Conservation (phyloP, 2,888 invertebrate species). For the Stenolophus ochropezus region DNA sequence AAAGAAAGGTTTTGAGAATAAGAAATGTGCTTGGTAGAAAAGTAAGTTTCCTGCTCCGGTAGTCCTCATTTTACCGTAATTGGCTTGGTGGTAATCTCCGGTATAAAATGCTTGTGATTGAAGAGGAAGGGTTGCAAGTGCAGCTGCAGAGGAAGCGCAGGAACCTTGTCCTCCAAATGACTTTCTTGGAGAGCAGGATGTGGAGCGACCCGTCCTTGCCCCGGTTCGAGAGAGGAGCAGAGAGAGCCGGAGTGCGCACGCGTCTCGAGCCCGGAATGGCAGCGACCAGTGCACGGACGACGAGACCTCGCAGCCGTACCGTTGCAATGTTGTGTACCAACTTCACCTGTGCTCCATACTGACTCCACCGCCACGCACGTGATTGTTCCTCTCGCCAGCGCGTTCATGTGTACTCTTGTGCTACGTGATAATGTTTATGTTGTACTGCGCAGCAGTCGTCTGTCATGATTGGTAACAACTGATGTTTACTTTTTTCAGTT, state of each 20-base stretch:
- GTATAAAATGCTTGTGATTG: background rate
- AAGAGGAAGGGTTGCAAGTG: slow-evolving; percentile 4
- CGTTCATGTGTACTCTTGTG: slow-evolving; percentile 31
- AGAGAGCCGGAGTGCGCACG: slow-evolving; percentile 64
- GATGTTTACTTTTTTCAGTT: slow-evolving; percentile 55
- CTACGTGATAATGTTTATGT: slow-evolving; percentile 58
- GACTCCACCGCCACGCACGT: slow-evolving; percentile 40
- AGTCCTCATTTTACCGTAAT: too few species aligned
- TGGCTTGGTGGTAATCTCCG: background rate
- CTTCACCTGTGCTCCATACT: slow-evolving; percentile 49
- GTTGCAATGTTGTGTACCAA: slow-evolving; percentile 58
- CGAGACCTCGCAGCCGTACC: slow-evolving; percentile 13
- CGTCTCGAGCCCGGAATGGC: slow-evolving; percentile 68
- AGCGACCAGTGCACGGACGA: slow-evolving; percentile 68
- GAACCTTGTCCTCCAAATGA: slow-evolving; percentile 59
- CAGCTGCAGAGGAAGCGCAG: slow-evolving; percentile 28
- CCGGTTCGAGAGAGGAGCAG: slow-evolving; percentile 59
- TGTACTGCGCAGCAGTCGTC: slow-evolving; percentile 54
- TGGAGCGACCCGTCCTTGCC: slow-evolving; percentile 66
- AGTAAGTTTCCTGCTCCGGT: too few species aligned
- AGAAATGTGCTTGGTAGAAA: too few species aligned
- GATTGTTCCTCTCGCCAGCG: slow-evolving; percentile 17
- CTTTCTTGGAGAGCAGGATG: slow-evolving; percentile 42
- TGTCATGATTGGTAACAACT: slow-evolving; percentile 58
- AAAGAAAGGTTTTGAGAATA: too few species aligned